Evolutionary conservation across 1,140 invertebrate species (phyloP), one percentile per base, ranked within the genome.

Genomic region (Neoseiulus cucumeris): DNA sequence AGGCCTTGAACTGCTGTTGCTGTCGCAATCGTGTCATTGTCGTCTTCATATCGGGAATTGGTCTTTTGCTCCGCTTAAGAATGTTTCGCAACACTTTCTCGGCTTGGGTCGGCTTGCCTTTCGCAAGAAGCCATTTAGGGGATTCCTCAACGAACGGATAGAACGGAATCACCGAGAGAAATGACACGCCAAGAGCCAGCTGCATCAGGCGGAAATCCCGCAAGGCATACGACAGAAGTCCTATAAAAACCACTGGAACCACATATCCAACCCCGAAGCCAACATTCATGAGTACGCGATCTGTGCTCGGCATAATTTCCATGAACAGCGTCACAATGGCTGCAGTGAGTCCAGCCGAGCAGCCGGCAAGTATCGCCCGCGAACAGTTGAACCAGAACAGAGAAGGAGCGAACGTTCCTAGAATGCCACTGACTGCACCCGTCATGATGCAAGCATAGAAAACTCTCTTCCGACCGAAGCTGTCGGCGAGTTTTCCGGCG

Each of bases 301-400:
- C 51, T 14, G 51, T 59, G 51, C 33, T 59, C 33, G 51, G 51
- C 51, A 59, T 59, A 20, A 59, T 25, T 25, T 59, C 51, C 51
- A 59, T 59, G 9, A 59, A 59, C 17, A 59, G 22, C 1, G 51
- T 59, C 17, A 59, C 51, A 59, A 59, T 59, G 51, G 51, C 51
- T 25, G 51, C 51, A 25, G 51, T 59, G 22, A 59, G 51, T 20
- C 51, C 51, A 18, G 51, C 51, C 51, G 51, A 25, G 22, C 51
- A 59, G 4, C 51, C 51, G 22, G 51, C 51, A 9, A 59, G 14
- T 2, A 59, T 33, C 14, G 33, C 25, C 17, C 51, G 51, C 14
- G 25, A 59, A 2, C 25, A 14, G 51, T 59, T 59, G 22, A 59
- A 59, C 51, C 51, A 59, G 25, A 59, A 20, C 17, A 59, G 51